Evolutionary conservation across 2,888 invertebrate genomes (phyloP).

Genomic region (Tuberolachnus salignus): DNA sequence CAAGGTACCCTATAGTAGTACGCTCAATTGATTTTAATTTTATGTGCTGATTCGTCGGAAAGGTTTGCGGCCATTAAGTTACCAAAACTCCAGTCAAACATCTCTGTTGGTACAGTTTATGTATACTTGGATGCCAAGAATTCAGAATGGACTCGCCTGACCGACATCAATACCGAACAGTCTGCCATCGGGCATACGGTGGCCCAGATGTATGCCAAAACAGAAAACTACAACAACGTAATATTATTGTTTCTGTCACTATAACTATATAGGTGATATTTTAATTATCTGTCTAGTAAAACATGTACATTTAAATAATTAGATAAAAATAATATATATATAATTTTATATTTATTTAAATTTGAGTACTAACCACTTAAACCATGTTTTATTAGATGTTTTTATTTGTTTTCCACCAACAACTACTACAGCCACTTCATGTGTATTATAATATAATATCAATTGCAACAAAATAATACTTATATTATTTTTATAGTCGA

Average conservation of each 20-base stretch:
- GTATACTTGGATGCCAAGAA: slow-evolving; percentile 66
- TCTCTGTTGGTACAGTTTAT: slow-evolving; percentile 72
- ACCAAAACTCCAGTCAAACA: slow-evolving; percentile 64
- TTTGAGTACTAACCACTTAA: no score
- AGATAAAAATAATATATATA: no score
- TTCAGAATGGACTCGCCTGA: slow-evolving; percentile 18
- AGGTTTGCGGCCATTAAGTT: slow-evolving; percentile 71
- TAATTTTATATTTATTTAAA: no score
- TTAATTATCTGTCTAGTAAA: no score
- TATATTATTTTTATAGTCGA: slow-evolving; percentile 56
- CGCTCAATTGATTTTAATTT: background rate
- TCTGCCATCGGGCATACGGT: slow-evolving; percentile 35
- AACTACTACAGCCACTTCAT: no score
- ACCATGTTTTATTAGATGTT: no score
- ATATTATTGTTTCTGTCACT: slow-evolving; percentile 1
- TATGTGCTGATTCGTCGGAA: slow-evolving; percentile 62
- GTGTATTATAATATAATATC: no score
- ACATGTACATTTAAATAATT: no score
- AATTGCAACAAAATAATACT: no score
- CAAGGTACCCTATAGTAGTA: no score
- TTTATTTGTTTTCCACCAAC: no score
- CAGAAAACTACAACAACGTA: slow-evolving; percentile 26
- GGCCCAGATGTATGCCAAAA: slow-evolving; percentile 16
- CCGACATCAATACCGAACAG: slow-evolving; percentile 25
- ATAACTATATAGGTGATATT: background rate